phyloP scores from a whole-genome alignment of 2,888 invertebrate species.

The Sarcophaga variegata region DNA sequence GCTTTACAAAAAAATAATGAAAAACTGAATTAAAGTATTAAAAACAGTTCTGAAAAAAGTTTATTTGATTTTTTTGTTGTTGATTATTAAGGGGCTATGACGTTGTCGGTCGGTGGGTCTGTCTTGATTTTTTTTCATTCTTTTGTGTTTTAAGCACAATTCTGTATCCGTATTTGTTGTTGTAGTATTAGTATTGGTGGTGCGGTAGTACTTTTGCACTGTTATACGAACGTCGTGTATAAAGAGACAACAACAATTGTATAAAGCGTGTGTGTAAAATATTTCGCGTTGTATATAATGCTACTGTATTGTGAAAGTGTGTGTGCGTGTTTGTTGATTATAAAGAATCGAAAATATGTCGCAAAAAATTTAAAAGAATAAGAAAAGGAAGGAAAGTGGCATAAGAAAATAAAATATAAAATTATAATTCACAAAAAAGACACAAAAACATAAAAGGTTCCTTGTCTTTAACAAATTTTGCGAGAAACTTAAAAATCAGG shows the following conservation, averaged over 20 bases:
- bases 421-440: neutral
- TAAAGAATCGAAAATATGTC: constrained; percentile 50
- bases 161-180: constrained; percentile 62
- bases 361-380: constrained; percentile 33
- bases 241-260: neutral
- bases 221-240: constrained; percentile 3
- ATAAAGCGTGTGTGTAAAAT: constrained; percentile 51
- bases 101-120: constrained; percentile 27
- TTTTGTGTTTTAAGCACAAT: constrained; percentile 37
- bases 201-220: constrained; percentile 41
- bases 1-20: no score
- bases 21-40: no score
- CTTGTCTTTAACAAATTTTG: constrained; percentile 12
- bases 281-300: constrained; percentile 21
- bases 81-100: constrained; percentile 47
- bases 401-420: constrained; percentile 10
- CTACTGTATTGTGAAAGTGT: constrained; percentile 32
- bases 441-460: neutral
- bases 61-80: no score
- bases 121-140: constrained; percentile 34
- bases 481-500: constrained; percentile 26
- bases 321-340: constrained; percentile 57
- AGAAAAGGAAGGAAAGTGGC: constrained; percentile 42
- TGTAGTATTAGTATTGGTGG: constrained; percentile 48
- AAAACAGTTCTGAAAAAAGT: no score